phyloP scores from a whole-genome alignment of 2,888 invertebrate species.

The Drosophila leonis region DNA sequence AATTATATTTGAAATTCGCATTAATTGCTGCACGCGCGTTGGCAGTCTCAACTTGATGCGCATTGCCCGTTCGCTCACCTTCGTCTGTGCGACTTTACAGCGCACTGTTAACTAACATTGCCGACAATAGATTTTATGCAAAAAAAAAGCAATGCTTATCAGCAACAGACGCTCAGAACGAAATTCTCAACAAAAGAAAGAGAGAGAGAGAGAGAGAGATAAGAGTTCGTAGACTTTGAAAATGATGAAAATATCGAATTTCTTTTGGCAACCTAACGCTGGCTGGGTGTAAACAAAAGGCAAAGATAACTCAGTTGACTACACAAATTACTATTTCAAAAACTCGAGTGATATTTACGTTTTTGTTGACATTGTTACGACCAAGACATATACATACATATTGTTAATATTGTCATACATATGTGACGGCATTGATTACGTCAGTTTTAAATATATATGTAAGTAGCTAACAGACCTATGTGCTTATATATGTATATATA shows the following conservation, averaged over 20 bases:
- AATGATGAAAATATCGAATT: conserved; percentile 38
- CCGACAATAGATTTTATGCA: conserved; percentile 44
- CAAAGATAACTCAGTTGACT: neutral
- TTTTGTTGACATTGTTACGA: conserved; percentile 26
- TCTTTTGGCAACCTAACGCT: conserved; percentile 25
- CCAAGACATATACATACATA: neutral
- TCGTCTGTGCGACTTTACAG: conserved; percentile 43
- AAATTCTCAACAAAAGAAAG: neutral
- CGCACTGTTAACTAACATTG: conserved; percentile 53
- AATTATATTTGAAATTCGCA: conserved; percentile 5
- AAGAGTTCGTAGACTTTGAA: neutral
- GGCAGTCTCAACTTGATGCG: conserved; percentile 27
- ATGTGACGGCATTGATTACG: conserved; percentile 10
- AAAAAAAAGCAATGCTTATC: conserved; percentile 48
- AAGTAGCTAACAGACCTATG: too few relatives aligned
- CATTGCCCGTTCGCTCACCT: conserved; percentile 29
- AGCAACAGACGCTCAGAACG: conserved; percentile 15
- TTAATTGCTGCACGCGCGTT: neutral
- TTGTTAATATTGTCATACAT: neutral
- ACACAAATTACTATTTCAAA: conserved; percentile 31
- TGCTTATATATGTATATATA: neutral
- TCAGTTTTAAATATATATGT: neutral
- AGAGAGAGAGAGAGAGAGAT: conserved; percentile 2
- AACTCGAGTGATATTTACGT: conserved; percentile 17
- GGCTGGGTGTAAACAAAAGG: conserved; percentile 21